A percentile compares a stretch with the other conserved stretches of the same genome.
Evolutionary conservation across 2,888 invertebrate genomes (phyloP).

Genomic region (Drosophila barbarae): DNA sequence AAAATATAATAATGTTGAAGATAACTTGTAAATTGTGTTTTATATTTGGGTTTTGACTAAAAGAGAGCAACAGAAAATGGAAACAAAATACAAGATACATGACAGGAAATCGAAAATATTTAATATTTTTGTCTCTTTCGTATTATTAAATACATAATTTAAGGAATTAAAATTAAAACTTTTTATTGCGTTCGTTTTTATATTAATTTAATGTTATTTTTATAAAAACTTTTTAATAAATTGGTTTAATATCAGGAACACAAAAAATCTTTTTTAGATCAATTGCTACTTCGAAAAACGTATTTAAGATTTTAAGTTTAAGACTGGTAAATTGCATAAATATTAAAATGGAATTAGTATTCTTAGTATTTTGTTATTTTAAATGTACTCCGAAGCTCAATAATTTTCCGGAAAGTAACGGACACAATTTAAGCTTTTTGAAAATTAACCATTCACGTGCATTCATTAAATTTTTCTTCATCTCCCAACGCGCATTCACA

Average conservation of each 20-base stretch:
- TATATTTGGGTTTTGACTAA: not conserved
- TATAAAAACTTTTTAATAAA: too few species aligned
- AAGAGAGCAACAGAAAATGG: not conserved
- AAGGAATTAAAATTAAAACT: not conserved
- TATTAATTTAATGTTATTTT: too few species aligned
- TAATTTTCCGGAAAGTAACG: not conserved
- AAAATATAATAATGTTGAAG: slow-evolving; percentile 49
- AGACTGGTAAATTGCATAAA: not conserved
- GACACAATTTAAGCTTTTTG: not conserved
- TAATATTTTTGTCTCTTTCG: not conserved
- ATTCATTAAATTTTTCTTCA: not conserved
- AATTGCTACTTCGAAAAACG: too few species aligned
- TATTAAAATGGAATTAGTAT: not conserved
- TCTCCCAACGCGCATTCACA: not conserved
- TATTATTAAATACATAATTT: not conserved
- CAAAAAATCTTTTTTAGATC: too few species aligned
- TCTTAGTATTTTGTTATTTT: not conserved
- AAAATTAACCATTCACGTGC: not conserved
- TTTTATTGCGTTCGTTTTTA: too few species aligned
- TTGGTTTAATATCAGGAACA: too few species aligned
- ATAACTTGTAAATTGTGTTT: not conserved
- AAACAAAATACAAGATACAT: not conserved
- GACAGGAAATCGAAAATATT: not conserved
- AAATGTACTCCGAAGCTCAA: not conserved
- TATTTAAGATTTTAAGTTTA: too few species aligned